A percentile compares a stretch with the other conserved stretches of the same genome.
Evolutionary conservation across 2,888 invertebrate species (phyloP).

Genomic region (Malacosoma neustria): DNA sequence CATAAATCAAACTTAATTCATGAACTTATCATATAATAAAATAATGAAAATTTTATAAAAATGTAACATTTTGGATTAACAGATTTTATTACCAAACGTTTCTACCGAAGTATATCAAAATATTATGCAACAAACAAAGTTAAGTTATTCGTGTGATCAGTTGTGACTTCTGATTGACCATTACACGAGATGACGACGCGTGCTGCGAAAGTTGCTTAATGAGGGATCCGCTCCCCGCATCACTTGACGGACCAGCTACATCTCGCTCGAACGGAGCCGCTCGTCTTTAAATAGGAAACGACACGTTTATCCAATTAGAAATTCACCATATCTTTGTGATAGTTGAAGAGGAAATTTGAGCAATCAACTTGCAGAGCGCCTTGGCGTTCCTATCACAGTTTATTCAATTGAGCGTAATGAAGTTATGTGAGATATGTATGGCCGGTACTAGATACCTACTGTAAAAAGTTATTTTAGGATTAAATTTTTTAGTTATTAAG

Average conservation of each 20-base stretch:
- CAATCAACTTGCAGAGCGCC: conserved; percentile 72
- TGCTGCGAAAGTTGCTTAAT: conserved; percentile 36
- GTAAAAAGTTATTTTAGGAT: too few species aligned
- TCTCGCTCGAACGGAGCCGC: conserved; percentile 52
- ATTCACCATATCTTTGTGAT: conserved; percentile 76
- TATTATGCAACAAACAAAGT: too few species aligned
- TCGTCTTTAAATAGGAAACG: conserved; percentile 74
- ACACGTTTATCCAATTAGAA: conserved; percentile 76
- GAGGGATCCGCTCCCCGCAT: conserved; percentile 25
- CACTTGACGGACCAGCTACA: conserved; percentile 15
- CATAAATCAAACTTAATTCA: too few species aligned
- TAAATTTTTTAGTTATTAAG: too few species aligned
- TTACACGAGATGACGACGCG: conserved; percentile 69
- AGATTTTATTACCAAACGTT: too few species aligned
- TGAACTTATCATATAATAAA: too few species aligned
- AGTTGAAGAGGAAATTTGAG: conserved; percentile 75
- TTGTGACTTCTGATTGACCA: conserved; percentile 37
- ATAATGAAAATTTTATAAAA: too few species aligned
- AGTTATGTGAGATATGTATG: conserved; percentile 67
- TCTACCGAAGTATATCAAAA: too few species aligned
- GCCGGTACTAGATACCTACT: conserved; percentile 42
- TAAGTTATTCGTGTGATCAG: too few species aligned
- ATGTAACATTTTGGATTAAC: too few species aligned
- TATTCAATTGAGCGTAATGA: conserved; percentile 74
- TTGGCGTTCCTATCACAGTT: conserved; percentile 71